Conservation (phyloP, 2,888 invertebrate genomes). For the Thymelicus lineola region DNA sequence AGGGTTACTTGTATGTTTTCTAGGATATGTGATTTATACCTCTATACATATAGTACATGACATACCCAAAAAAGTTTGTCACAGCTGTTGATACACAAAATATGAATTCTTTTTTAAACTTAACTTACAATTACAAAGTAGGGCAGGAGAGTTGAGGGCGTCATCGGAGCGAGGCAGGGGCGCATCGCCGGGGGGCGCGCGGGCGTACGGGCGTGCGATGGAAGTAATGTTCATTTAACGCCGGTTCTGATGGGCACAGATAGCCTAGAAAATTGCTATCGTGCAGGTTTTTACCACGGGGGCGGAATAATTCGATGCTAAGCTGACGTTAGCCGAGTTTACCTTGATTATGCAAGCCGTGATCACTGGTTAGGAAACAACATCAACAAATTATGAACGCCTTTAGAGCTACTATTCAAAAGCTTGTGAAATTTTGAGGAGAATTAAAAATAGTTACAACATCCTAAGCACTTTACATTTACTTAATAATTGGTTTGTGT, state of each 20-base stretch:
- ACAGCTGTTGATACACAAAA: no score
- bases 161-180: conserved; percentile 26
- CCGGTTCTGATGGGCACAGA: conserved; percentile 50
- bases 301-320: conserved; percentile 38
- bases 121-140: background rate
- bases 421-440: background rate
- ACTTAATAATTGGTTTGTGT: no score
- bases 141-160: background rate
- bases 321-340: conserved; percentile 12
- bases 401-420: background rate
- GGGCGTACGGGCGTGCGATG: conserved; percentile 43
- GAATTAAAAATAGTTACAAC: no score
- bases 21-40: no score
- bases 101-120: no score
- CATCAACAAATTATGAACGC: background rate
- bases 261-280: conserved; percentile 45
- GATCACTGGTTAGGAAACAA: conserved; percentile 21
- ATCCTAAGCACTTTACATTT: no score
- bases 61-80: no score
- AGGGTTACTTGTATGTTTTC: no score
- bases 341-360: conserved; percentile 25
- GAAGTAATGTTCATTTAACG: conserved; percentile 55
- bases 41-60: no score
- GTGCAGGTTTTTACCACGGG: conserved; percentile 43
- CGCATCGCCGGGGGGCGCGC: conserved; percentile 38